These are phyloP conservation scores for Rhadina sibilatrix DNA, from an alignment of 2,113 vertebrate genomes.

Conservation along the genomic window DNA sequence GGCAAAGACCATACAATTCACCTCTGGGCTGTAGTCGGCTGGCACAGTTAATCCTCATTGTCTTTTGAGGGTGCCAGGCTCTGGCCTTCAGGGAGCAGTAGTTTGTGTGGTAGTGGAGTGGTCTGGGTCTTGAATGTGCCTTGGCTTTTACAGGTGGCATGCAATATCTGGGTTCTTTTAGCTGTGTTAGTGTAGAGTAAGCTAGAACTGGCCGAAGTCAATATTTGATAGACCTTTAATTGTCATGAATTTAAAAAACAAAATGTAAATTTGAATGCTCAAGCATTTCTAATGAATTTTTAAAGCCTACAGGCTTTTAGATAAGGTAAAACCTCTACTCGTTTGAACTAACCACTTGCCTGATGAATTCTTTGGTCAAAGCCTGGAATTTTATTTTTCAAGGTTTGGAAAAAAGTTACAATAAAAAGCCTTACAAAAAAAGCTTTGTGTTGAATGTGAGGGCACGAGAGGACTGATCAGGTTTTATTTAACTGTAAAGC, in stretches of 20 bases:
- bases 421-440: background rate
- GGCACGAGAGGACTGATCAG: background rate
- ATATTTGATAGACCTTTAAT: background rate
- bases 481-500: background rate
- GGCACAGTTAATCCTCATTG: background rate
- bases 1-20: background rate
- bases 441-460: background rate
- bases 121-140: background rate
- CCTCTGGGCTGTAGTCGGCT: background rate
- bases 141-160: background rate
- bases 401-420: background rate
- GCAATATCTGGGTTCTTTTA: background rate
- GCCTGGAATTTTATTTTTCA: background rate
- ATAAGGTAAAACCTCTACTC: background rate
- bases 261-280: background rate
- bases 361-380: background rate
- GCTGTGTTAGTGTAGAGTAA: background rate
- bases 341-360: background rate
- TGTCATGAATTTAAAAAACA: background rate
- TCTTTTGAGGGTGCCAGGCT: background rate
- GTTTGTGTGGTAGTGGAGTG: background rate
- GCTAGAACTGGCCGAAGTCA: background rate
- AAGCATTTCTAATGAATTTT: background rate
- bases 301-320: background rate
- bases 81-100: background rate